phyloP scores from a whole-genome alignment of 2,113 vertebrate species.

The Platichthys stellatus region DNA sequence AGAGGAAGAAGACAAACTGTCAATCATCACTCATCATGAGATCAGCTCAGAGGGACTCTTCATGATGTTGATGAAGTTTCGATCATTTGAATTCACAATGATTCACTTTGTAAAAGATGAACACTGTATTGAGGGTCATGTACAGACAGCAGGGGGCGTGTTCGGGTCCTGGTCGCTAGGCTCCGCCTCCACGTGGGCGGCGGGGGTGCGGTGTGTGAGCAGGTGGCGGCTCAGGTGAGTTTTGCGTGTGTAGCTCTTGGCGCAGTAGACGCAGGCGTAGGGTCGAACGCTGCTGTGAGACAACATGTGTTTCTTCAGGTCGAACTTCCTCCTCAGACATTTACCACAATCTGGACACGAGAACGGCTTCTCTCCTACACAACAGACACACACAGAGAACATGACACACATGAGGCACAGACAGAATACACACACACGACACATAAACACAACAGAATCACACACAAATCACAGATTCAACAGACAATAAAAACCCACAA shows the following conservation, averaged over 20 bases:
- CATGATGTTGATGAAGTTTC: too few species aligned
- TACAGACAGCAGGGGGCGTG: neutral
- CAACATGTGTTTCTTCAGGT: slow-evolving; percentile 80
- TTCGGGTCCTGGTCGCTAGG: neutral
- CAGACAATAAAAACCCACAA: too few species aligned
- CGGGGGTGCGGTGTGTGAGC: slow-evolving; percentile 59
- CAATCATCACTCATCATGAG: too few species aligned
- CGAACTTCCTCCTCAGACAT: slow-evolving; percentile 75
- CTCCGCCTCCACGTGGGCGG: neutral
- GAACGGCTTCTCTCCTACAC: slow-evolving; percentile 76
- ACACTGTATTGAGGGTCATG: neutral
- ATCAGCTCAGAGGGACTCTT: too few species aligned
- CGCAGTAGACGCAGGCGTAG: slow-evolving; percentile 67
- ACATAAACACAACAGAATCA: neutral
- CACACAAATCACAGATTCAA: neutral
- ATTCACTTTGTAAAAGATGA: too few species aligned
- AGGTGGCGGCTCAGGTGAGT: slow-evolving; percentile 79
- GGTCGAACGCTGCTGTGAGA: slow-evolving; percentile 76
- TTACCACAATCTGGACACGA: slow-evolving; percentile 78
- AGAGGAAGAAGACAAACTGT: too few species aligned
- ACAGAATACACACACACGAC: neutral
- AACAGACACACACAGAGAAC: neutral
- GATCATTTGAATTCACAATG: too few species aligned
- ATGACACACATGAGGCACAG: neutral
- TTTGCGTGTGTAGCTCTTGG: slow-evolving; percentile 80